phyloP scores from a whole-genome alignment of 1,140 invertebrate genomes.

The Aphelinus atriplicis region DNA sequence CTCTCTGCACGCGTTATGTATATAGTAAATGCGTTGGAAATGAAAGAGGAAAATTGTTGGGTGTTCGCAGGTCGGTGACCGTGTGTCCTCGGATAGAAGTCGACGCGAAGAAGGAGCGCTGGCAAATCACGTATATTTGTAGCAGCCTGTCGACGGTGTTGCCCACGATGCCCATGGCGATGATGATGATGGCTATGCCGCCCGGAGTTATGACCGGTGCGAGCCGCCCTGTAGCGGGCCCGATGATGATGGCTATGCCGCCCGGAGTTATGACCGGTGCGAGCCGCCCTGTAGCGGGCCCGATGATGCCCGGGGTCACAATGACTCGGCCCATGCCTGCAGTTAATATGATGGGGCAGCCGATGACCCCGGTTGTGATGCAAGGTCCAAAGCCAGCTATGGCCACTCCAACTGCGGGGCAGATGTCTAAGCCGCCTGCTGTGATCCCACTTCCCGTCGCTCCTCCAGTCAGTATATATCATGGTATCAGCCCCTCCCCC shows the following conservation, averaged over 20 bases:
- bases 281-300: background rate
- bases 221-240: background rate
- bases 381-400: background rate
- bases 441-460: background rate
- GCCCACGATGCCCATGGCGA: constrained; percentile 13
- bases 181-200: background rate
- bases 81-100: constrained; percentile 50
- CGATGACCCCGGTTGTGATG: constrained; percentile 7
- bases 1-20: too few relatives aligned
- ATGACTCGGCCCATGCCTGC: background rate
- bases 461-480: too few relatives aligned
- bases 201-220: constrained; percentile 14
- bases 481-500: too few relatives aligned
- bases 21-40: too few relatives aligned
- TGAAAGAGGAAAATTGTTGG: too few relatives aligned
- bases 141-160: constrained; percentile 46
- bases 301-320: constrained; percentile 6
- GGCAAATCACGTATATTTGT: constrained; percentile 54
- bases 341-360: background rate
- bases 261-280: constrained; percentile 14
- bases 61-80: constrained; percentile 46
- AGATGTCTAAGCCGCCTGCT: background rate
- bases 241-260: background rate
- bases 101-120: constrained; percentile 46
- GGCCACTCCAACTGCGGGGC: background rate